A percentile compares a stretch with the other conserved stretches of the same genome.
Conservation (phyloP, 92 coral and sea anemone species). For the Virgularia gustaviana region DNA sequence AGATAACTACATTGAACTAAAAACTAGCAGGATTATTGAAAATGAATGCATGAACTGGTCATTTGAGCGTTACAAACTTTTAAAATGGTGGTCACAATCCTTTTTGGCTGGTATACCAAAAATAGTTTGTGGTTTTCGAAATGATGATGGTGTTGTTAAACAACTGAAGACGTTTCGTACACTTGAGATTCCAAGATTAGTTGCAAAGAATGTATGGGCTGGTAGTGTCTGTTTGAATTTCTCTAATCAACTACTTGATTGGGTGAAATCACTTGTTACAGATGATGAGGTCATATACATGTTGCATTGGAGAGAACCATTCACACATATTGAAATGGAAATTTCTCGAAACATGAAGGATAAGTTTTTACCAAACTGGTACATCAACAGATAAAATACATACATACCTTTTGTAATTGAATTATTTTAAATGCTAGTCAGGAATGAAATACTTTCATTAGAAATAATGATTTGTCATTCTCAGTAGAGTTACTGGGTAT, state of each 20-base stretch:
- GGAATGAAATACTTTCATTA: no score
- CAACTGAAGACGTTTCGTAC: conserved; percentile 87
- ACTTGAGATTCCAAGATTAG: conserved; percentile 74
- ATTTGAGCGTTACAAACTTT: conserved; percentile 83
- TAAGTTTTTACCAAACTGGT: conserved; percentile 82
- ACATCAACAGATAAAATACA: conserved; percentile 21
- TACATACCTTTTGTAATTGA: no score
- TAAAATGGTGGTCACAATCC: conserved; percentile 99
- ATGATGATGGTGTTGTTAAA: conserved; percentile 72
- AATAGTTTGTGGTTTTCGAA: conserved; percentile 83
- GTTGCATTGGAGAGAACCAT: conserved; percentile 82
- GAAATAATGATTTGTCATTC: no score
- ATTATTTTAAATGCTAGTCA: no score
- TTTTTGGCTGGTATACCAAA: conserved; percentile 92
- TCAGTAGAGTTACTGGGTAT: no score
- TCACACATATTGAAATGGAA: conserved; percentile 54
- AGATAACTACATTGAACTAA: conserved; percentile 82
- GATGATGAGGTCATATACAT: conserved; percentile 66
- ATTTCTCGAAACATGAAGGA: conserved; percentile 27
- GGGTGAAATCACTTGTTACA: conserved; percentile 66
- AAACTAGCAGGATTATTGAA: conserved; percentile 76
- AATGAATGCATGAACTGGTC: conserved; percentile 70
- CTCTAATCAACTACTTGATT: conserved; percentile 69
- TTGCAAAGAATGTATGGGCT: conserved; percentile 70
- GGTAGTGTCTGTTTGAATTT: conserved; percentile 76